Evolutionary conservation across 2,797 vertebrate genomes (phyloP), one percentile per base, ranked within the genome.

Genomic region (Fringilla coelebs): DNA sequence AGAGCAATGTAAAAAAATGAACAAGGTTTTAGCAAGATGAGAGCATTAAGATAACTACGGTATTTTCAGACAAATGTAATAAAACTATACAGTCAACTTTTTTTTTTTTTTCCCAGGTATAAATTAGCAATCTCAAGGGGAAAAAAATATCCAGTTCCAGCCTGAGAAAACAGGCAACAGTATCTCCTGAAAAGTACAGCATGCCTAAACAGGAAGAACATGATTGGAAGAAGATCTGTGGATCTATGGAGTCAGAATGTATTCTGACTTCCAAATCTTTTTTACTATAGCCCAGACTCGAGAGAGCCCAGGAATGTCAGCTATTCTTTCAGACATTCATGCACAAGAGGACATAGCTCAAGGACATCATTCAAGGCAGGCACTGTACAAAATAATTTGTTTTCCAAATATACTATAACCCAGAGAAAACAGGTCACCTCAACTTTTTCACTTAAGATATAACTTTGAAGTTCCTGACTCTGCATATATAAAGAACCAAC

Each of bases 31-130:
- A 52, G 80, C 5, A 68, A 36, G 60, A 62, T 60, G 16, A 87
- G 8, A n/a, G 51, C 0, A 4, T 19, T 52, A 74, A 41, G 17
- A 28, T 46, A 78, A 84, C 25, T 16, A 29, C 0, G 0, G n/a
- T 57, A 49, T 76, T 96, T 79, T 58, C 46, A 96, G 49, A 85
- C 5, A 87, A 80, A 76, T 16, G 28, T 4, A 91, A 75, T 75
- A 90, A 65, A 85, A 32, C 2, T 18, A 29, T 10, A 45, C 2
- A 61, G 46, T 36, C n/a, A n/a, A n/a, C n/a, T n/a, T n/a, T n/a
- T n/a, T n/a, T n/a, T n/a, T n/a, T n/a, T n/a, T n/a, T n/a, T n/a
- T n/a, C n/a, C n/a, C n/a, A 45, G 3, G 36, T 40, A 81, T 5
- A 71, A 60, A 28, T 60, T 28, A 77, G n/a, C 10, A 71, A 38